Conservation (phyloP, 1,140 invertebrate genomes). For the Pseudomyrmex dendroicus region DNA sequence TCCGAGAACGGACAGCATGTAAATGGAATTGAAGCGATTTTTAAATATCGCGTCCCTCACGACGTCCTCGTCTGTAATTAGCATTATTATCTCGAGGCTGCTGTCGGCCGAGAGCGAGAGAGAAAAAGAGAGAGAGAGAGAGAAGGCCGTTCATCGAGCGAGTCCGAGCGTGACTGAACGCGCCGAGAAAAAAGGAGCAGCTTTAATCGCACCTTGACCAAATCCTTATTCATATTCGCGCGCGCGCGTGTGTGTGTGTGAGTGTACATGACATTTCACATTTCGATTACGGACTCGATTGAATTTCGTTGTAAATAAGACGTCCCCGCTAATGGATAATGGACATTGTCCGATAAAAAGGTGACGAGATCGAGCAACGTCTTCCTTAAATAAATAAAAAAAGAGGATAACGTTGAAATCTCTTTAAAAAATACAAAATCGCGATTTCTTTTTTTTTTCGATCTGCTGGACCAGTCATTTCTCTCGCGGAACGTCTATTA, state of each 20-base stretch:
- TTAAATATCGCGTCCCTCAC: slow-evolving; percentile 72
- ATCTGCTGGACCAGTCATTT: no score
- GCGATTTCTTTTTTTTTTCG: no score
- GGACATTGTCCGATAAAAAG: neutral
- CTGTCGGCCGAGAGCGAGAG: slow-evolving; percentile 55
- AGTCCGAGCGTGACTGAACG: slow-evolving; percentile 75
- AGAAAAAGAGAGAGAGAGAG: no score
- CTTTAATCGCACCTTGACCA: slow-evolving; percentile 66
- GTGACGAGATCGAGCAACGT: neutral
- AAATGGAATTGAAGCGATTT: slow-evolving; percentile 77
- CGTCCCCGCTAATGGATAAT: neutral
- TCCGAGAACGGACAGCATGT: slow-evolving; percentile 75
- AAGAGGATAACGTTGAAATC: no score
- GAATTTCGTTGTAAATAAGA: slow-evolving; percentile 9
- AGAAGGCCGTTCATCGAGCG: slow-evolving; percentile 29
- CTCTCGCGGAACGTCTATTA: no score
- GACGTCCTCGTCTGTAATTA: slow-evolving; percentile 73
- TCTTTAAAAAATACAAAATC: no score
- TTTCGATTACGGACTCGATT: neutral
- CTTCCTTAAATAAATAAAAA: neutral
- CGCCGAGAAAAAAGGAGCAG: slow-evolving; percentile 57
- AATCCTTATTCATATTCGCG: neutral
- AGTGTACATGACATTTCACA: slow-evolving; percentile 18
- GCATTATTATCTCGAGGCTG: slow-evolving; percentile 75
- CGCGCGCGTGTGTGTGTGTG: neutral